These are phyloP conservation scores for Collichthys lucidus DNA, from an alignment of 2,113 vertebrate species.

Conservation along the genomic window DNA sequence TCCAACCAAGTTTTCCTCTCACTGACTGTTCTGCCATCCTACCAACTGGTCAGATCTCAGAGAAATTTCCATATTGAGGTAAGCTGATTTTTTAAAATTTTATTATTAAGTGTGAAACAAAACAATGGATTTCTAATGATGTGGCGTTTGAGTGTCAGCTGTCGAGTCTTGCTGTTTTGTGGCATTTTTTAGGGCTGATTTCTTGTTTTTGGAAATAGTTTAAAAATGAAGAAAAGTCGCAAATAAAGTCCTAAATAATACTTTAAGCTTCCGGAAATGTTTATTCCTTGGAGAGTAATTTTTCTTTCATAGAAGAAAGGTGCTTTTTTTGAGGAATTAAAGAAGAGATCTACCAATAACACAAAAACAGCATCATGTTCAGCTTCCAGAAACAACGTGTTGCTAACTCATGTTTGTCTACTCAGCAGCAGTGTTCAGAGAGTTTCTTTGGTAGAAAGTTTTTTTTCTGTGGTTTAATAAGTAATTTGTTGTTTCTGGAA, in stretches of 20 bases:
- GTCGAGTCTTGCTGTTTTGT: background rate
- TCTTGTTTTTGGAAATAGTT: background rate
- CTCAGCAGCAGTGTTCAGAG: background rate
- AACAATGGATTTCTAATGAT: background rate
- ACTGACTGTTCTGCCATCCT: slow-evolving; percentile 50
- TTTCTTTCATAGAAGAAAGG: background rate
- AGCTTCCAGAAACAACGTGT: background rate
- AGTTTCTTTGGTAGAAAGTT: background rate
- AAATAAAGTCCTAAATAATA: no score
- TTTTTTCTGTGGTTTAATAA: no score
- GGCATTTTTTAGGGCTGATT: background rate
- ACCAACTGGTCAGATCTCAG: slow-evolving; percentile 46
- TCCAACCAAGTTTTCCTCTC: slow-evolving; percentile 39
- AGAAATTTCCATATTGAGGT: slow-evolving; percentile 66
- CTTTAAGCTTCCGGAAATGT: no score
- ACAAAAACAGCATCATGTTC: background rate
- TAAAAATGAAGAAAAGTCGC: background rate
- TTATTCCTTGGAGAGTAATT: background rate
- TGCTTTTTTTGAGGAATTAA: background rate
- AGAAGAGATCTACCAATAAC: background rate
- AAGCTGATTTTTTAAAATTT: slow-evolving; percentile 33
- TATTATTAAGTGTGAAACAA: background rate
- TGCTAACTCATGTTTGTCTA: background rate
- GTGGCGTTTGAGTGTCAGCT: background rate
- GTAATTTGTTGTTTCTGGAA: background rate